These are phyloP conservation scores for Silurus aristotelis DNA, from an alignment of 2,797 vertebrate species.

Conservation along the genomic window DNA sequence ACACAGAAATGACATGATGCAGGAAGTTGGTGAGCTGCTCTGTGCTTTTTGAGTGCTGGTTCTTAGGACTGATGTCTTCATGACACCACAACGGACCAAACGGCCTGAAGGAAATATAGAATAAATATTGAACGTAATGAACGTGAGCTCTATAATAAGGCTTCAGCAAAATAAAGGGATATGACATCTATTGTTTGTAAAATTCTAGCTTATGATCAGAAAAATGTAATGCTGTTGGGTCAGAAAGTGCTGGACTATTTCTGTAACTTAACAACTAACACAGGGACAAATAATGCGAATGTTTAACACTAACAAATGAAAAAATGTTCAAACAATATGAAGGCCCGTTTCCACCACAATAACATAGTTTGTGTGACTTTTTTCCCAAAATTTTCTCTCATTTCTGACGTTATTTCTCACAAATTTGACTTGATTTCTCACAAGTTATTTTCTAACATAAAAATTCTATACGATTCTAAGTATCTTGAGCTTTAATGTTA, in stretches of 20 bases:
- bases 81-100: conserved; percentile 97
- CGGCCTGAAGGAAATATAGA: conserved; percentile 72
- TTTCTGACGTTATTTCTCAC: too few species aligned
- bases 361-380: too few species aligned
- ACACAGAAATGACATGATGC: conserved; percentile 91
- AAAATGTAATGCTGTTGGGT: neutral
- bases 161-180: neutral
- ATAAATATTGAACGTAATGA: neutral
- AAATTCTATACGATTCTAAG: too few species aligned
- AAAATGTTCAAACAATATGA: neutral
- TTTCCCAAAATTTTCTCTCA: too few species aligned
- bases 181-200: neutral
- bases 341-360: too few species aligned
- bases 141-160: neutral
- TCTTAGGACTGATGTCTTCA: conserved; percentile 97
- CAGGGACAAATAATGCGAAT: neutral
- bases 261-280: neutral
- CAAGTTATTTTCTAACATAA: too few species aligned
- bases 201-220: neutral
- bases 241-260: neutral
- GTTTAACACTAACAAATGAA: neutral
- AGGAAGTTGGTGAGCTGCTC: conserved; percentile 96
- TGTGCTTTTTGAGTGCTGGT: conserved; percentile 91
- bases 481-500: too few species aligned
- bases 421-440: too few species aligned